Evolutionary conservation across 2,113 vertebrate genomes (phyloP), one percentile per base, ranked within the genome.

Genomic region (Oryzias melastigma): DNA sequence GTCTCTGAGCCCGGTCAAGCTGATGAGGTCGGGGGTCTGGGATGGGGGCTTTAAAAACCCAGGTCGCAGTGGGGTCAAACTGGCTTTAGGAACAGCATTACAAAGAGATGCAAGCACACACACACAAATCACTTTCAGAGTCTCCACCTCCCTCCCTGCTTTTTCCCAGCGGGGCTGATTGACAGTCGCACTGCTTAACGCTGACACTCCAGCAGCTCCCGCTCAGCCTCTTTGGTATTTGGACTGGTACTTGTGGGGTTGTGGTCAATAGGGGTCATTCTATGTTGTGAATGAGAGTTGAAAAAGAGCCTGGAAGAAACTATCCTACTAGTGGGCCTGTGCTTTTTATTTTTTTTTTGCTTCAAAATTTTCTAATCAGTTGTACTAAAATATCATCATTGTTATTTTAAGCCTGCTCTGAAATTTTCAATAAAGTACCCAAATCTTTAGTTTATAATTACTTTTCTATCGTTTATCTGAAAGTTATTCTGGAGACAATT

Each of bases 1-100:
- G 69, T 77, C 75, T 73, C 71, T 86, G 83, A 87, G 84, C 82
- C 68, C 15, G 50, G 70, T 81, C 84, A 83, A 90, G 83, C 81
- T 81, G 68, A 71, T 75, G 82, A 82, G 87, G 85, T 85, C 48
- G 52, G 57, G 10, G 53, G 56, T 59, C 49, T 55, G 71, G 81
- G 66, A 71, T 43, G 48, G 76, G 58, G 62, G 71, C 57, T 84
- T 87, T 90, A 88, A 75, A 78, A 86, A 75, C 57, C 47, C 4
- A 10, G 81, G 77, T 85, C 65, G 35, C 75, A 42, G 57, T 47
- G 51, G 66, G 86, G 86, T 90, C 82, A 88, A 73, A 80, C 59
- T 58, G 71, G 76, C 73, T 83, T 83, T 76, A 73, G 54, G 62
- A 27, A 58, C 50, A 64, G 70, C 73, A 78, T 84, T 69, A 89